Conservation (phyloP, 2,888 invertebrate species). For the Ernsta delagoae region DNA sequence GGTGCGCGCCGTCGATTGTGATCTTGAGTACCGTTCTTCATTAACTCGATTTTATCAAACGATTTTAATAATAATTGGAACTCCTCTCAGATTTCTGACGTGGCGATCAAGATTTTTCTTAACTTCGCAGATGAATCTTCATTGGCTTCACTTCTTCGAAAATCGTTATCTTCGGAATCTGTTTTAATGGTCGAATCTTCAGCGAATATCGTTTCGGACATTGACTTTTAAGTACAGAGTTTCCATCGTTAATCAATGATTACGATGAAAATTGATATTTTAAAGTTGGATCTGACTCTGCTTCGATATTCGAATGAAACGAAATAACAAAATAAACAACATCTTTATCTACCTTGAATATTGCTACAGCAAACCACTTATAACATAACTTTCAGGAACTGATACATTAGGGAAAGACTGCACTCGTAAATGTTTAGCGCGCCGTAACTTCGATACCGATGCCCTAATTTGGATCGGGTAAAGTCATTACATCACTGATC, state of each 20-base stretch:
- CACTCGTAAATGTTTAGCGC: constrained; percentile 37
- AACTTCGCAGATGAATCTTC: constrained; percentile 60
- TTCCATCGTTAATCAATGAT: constrained; percentile 23
- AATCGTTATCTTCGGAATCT: constrained; percentile 53
- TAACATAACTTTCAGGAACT: constrained; percentile 13
- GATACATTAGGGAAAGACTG: constrained; percentile 25
- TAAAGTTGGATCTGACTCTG: neutral
- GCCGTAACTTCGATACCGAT: constrained; percentile 36
- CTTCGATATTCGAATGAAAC: neutral
- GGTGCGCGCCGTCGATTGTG: constrained; percentile 60
- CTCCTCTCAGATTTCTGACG: constrained; percentile 70
- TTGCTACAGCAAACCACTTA: neutral
- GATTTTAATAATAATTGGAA: constrained; percentile 79
- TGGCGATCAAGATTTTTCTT: constrained; percentile 69
- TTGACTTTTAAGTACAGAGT: constrained; percentile 15
- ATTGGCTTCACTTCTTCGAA: constrained; percentile 58
- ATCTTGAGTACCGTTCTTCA: constrained; percentile 78
- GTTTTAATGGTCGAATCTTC: constrained; percentile 41
- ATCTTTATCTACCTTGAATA: constrained; percentile 2
- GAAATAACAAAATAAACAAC: neutral
- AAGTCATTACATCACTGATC: constrained; percentile 36
- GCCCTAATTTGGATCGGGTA: constrained; percentile 41
- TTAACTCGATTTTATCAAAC: constrained; percentile 81
- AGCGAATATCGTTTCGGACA: constrained; percentile 34
- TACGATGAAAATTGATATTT: constrained; percentile 6